Evolutionary conservation across 35 echinoderm and acorn worm genomes (phyloP).

Genomic region (Strongylocentrotus purpuratus): DNA sequence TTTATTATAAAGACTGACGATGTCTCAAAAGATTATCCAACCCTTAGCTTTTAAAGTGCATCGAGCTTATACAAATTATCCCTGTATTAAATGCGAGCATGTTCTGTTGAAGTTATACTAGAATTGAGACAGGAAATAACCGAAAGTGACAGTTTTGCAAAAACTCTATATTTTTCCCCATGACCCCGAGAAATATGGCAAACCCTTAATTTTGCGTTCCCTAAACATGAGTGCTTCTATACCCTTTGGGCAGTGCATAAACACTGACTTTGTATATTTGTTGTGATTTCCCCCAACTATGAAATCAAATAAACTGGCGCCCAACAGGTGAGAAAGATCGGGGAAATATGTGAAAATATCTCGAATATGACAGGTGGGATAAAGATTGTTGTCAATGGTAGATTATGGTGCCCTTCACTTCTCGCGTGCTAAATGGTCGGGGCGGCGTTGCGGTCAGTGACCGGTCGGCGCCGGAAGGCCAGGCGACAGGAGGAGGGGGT

Average conservation of each 20-base stretch:
- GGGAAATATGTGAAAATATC: neutral
- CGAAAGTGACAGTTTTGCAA: neutral
- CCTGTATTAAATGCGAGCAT: neutral
- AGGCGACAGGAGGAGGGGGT: neutral
- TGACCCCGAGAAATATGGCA: neutral
- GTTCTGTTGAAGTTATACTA: neutral
- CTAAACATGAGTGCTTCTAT: neutral
- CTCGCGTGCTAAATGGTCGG: neutral
- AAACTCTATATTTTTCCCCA: neutral
- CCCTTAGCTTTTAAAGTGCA: neutral
- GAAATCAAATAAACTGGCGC: neutral
- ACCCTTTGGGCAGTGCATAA: neutral
- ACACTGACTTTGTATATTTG: neutral
- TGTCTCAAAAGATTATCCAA: neutral
- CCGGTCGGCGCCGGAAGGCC: neutral
- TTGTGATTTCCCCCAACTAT: neutral
- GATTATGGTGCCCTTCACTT: neutral
- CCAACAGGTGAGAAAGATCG: neutral
- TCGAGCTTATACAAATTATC: neutral
- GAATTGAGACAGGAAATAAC: neutral
- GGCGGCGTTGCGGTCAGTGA: slow-evolving; percentile 5
- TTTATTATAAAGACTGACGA: neutral
- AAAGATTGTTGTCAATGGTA: neutral
- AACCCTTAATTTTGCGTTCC: neutral
- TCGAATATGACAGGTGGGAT: neutral